These are phyloP conservation scores for Sipha maydis DNA, from an alignment of 2,888 invertebrate species.

Conservation along the genomic window DNA sequence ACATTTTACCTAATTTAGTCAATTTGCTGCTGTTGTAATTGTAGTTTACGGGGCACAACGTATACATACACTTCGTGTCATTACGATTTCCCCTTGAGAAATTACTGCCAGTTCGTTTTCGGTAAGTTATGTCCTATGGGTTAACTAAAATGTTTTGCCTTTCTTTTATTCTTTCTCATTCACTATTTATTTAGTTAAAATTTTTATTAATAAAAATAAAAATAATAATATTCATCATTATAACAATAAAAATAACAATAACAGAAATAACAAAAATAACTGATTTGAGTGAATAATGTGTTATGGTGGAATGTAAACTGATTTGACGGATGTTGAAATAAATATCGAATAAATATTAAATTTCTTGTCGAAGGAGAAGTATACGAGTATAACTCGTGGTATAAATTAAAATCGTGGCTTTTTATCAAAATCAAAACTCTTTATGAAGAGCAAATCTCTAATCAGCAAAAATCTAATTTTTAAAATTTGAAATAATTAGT, in stretches of 20 bases:
- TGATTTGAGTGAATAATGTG: neutral
- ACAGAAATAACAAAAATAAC: neutral
- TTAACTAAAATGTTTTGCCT: neutral
- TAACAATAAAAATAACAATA: neutral
- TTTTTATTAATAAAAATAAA: neutral
- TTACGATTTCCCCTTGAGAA: conserved; percentile 24
- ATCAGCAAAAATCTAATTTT: neutral
- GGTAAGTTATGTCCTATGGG: conserved; percentile 5
- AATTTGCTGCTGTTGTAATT: neutral
- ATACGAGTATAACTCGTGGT: neutral
- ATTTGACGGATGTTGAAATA: neutral
- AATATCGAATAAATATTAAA: neutral
- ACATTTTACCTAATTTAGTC: neutral
- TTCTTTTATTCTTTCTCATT: neutral
- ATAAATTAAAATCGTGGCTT: neutral
- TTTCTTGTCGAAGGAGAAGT: neutral
- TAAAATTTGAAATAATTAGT: neutral
- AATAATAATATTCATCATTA: too few species aligned
- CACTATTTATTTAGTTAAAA: neutral
- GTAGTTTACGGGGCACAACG: neutral
- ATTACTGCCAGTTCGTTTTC: conserved; percentile 16
- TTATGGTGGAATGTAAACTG: neutral
- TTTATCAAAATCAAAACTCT: too few species aligned
- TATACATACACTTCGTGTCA: neutral
- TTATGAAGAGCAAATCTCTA: too few species aligned